phyloP scores from a whole-genome alignment of 2,888 invertebrate genomes.

The Dinocampus coccinellae region DNA sequence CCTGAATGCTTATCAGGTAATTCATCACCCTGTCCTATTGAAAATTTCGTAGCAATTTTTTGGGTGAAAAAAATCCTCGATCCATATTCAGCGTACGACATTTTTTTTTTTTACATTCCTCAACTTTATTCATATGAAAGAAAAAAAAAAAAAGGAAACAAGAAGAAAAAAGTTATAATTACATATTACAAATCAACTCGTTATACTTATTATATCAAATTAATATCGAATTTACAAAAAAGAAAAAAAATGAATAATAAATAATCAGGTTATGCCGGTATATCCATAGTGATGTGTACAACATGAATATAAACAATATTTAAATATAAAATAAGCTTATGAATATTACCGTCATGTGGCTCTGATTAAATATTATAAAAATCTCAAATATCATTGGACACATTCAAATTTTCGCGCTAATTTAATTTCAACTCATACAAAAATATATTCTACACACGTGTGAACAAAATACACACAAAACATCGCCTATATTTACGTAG shows the following conservation, averaged over 20 bases:
- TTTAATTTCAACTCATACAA: background rate
- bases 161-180: background rate
- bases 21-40: slow-evolving; percentile 48
- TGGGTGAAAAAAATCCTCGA: slow-evolving; percentile 42
- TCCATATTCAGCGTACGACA: slow-evolving; percentile 51
- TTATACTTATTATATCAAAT: background rate
- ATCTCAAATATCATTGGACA: background rate
- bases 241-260: background rate
- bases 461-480: background rate
- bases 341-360: background rate
- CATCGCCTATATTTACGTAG: background rate
- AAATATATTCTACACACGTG: background rate
- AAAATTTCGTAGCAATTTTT: background rate
- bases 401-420: background rate
- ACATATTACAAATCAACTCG: background rate
- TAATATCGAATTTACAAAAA: background rate
- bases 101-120: slow-evolving; percentile 33
- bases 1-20: slow-evolving; percentile 70
- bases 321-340: background rate
- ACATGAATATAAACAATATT: background rate
- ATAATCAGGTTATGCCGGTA: background rate
- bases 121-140: background rate
- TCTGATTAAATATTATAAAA: too few species aligned
- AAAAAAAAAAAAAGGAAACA: background rate
- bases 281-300: background rate